phyloP scores from a whole-genome alignment of 2,888 invertebrate genomes.

The Empis livida region DNA sequence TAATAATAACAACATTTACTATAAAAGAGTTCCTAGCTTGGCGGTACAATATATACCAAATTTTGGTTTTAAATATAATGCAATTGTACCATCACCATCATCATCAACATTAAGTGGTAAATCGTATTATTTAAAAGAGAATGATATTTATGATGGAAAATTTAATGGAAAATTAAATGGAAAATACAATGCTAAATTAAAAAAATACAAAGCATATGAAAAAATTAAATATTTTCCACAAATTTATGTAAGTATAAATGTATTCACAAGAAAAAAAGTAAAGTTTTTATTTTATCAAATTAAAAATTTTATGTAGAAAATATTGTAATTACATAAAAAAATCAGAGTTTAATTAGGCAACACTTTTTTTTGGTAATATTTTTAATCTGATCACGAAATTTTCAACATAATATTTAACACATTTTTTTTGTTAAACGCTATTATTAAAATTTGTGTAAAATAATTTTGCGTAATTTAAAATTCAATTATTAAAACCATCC shows the following conservation, averaged over 20 bases:
- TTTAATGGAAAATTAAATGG: constrained; percentile 28
- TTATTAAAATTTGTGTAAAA: no score
- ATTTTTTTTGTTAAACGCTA: no score
- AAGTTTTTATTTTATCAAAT: no score
- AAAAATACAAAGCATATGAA: constrained; percentile 33
- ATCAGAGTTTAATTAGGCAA: no score
- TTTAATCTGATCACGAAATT: no score
- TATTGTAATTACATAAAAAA: no score
- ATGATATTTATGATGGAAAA: constrained; percentile 15
- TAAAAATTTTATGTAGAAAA: no score
- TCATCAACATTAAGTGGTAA: constrained; percentile 7
- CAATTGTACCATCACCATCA: constrained; percentile 22
- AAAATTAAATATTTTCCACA: constrained; percentile 29
- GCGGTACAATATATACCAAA: constrained; percentile 32
- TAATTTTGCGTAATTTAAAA: no score
- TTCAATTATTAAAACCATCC: no score
- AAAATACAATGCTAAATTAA: constrained; percentile 33
- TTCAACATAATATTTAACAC: no score
- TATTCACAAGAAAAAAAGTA: no score
- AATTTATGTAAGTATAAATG: constrained; percentile 29
- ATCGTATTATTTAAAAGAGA: constrained; percentile 10
- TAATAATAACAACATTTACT: constrained; percentile 10
- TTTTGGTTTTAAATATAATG: constrained; percentile 29
- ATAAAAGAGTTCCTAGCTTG: constrained; percentile 21
- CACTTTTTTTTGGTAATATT: no score